A percentile compares a stretch with the other conserved stretches of the same genome.
Conservation (phyloP, 2,113 vertebrate genomes). For the Calidris pygmaea region DNA sequence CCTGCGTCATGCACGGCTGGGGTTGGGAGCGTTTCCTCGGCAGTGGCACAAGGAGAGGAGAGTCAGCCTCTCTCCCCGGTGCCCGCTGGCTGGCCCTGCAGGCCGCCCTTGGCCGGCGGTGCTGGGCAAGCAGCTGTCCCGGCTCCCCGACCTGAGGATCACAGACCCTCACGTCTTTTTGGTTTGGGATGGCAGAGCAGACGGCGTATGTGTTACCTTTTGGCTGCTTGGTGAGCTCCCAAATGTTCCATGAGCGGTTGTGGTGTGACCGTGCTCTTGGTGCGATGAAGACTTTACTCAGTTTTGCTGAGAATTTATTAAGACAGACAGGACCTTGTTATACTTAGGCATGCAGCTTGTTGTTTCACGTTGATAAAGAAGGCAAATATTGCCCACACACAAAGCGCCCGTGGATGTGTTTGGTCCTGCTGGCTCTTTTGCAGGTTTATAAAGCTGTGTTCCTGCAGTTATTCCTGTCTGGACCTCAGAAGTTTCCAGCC, state of each 20-base stretch:
- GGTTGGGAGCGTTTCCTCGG: neutral
- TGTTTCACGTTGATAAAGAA: neutral
- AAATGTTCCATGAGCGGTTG: accelerated
- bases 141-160: accelerated
- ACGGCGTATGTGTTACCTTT: neutral
- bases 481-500: conserved; percentile 34
- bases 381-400: neutral
- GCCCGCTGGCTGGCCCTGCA: neutral
- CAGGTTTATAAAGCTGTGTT: neutral
- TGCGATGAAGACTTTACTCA: neutral
- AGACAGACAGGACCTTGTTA: neutral
- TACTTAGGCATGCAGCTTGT: neutral
- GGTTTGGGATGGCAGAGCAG: neutral
- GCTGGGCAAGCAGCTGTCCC: accelerated
- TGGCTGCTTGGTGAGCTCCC: neutral
- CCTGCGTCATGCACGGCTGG: neutral
- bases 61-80: accelerated
- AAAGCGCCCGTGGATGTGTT: neutral
- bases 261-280: neutral
- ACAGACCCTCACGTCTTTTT: neutral
- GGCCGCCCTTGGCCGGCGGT: accelerated
- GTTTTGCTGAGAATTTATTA: neutral
- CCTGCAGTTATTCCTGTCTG: conserved; percentile 43
- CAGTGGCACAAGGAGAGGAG: neutral
- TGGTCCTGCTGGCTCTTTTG: neutral